Conservation (phyloP, 2,797 vertebrate species). For the Oreonectes daqikongensis region DNA sequence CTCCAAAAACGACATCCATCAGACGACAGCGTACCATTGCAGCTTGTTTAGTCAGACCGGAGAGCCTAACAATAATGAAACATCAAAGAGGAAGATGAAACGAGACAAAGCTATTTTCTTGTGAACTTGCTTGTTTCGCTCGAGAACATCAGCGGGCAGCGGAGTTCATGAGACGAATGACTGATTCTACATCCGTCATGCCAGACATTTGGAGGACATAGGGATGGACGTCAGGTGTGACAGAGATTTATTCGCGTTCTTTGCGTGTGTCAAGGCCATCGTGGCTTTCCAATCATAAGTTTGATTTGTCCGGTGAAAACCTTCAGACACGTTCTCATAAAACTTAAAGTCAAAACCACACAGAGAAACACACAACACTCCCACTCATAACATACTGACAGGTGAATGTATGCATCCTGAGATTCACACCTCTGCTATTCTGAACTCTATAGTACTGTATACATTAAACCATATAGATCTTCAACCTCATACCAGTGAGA, state of each 20-base stretch:
- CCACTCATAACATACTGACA: constrained; percentile 24
- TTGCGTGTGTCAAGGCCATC: constrained; percentile 34
- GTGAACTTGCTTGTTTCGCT: constrained; percentile 22
- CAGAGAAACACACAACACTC: constrained; percentile 26
- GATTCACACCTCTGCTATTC: constrained; percentile 16
- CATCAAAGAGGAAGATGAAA: constrained; percentile 42
- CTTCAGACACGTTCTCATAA: constrained; percentile 35
- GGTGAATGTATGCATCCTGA: constrained; percentile 14
- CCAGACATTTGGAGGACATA: constrained; percentile 38
- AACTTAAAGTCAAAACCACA: constrained; percentile 37
- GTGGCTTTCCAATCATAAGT: constrained; percentile 47
- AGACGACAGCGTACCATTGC: constrained; percentile 17
- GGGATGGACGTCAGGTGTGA: constrained; percentile 35
- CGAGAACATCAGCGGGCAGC: constrained; percentile 16
- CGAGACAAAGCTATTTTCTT: constrained; percentile 43
- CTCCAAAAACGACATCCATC: background rate
- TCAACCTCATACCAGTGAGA: background rate
- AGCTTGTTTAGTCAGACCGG: constrained; percentile 31
- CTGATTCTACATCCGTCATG: constrained; percentile 19
- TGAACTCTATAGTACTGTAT: constrained; percentile 10
- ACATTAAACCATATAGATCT: constrained; percentile 22
- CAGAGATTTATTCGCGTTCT: constrained; percentile 52
- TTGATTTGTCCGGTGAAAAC: constrained; percentile 46
- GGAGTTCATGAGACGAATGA: constrained; percentile 34
- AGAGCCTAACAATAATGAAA: constrained; percentile 32